Evolutionary conservation across 2,888 invertebrate genomes (phyloP).

Genomic region (Athripsodes cinereus): DNA sequence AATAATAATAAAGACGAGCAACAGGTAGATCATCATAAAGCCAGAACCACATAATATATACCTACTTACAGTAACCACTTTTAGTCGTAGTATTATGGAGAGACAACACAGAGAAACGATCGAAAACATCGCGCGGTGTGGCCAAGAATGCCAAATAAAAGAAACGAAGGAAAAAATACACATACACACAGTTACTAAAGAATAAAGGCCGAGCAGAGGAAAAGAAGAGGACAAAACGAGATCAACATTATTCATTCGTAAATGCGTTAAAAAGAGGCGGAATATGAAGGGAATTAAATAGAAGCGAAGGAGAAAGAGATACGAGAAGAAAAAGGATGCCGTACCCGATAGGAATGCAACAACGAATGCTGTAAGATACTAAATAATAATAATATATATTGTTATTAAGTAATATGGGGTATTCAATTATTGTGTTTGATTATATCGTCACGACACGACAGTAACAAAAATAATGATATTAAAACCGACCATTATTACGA

Average conservation of each 20-base stretch:
- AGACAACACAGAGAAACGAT: no score
- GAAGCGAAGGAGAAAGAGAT: neutral
- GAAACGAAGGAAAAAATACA: conserved; percentile 12
- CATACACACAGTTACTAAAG: conserved; percentile 16
- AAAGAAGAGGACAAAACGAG: conserved; percentile 8
- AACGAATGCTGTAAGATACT: neutral
- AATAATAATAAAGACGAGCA: no score
- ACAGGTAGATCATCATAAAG: no score
- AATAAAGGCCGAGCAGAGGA: neutral
- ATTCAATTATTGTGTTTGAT: neutral
- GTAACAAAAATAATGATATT: neutral
- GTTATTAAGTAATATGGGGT: neutral
- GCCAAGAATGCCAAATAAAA: conserved; percentile 27
- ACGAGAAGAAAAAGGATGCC: neutral
- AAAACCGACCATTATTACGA: neutral
- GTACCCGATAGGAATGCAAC: neutral
- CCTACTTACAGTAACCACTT: no score
- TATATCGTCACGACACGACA: neutral
- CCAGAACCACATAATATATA: no score
- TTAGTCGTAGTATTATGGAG: no score
- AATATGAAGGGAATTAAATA: neutral
- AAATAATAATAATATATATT: no score
- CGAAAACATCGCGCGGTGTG: conserved; percentile 23
- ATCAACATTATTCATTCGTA: neutral
- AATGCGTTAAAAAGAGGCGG: conserved; percentile 6